Evolutionary conservation across 2,888 invertebrate genomes (phyloP).

Genomic region (Mellilla xanthometata): DNA sequence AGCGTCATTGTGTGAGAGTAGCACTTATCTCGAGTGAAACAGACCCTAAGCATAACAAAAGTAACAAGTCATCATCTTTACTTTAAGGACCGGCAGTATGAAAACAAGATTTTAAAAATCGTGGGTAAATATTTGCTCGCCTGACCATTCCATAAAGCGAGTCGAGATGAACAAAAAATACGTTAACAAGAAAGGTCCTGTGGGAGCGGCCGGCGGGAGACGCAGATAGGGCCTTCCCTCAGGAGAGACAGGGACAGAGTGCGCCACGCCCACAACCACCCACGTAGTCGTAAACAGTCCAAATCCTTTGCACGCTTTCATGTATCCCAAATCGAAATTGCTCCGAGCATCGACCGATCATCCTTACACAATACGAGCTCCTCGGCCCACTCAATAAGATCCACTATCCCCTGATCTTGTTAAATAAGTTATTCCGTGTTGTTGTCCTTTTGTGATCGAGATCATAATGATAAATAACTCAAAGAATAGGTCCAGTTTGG

Average conservation of each 20-base stretch:
- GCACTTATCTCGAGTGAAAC: conserved; percentile 32
- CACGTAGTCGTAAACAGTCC: conserved; percentile 81
- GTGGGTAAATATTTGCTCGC: conserved; percentile 81
- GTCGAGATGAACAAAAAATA: conserved; percentile 76
- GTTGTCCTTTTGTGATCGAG: conserved; percentile 76
- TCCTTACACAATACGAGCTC: conserved; percentile 47
- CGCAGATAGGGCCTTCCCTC: conserved; percentile 37
- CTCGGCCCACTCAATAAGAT: conserved; percentile 48
- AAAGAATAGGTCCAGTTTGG: conserved; percentile 72
- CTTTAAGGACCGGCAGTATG: conserved; percentile 63
- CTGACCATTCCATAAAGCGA: conserved; percentile 75
- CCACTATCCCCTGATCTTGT: conserved; percentile 47
- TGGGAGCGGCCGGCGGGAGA: conserved; percentile 76
- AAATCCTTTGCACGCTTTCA: conserved; percentile 82
- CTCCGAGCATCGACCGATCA: conserved; percentile 60
- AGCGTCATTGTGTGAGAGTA: conserved; percentile 17
- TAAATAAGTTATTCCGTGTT: conserved; percentile 76
- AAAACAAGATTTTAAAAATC: conserved; percentile 78
- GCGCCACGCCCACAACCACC: conserved; percentile 80
- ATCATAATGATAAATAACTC: conserved; percentile 81
- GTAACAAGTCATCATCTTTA: conserved; percentile 58
- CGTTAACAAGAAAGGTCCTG: conserved; percentile 79
- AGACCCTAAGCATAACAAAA: conserved; percentile 37
- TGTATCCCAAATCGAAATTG: conserved; percentile 81
- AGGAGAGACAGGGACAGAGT: conserved; percentile 49